A percentile compares a stretch with the other conserved stretches of the same genome.
phyloP scores from a whole-genome alignment of 2,888 invertebrate species.

The Venusia cambrica region DNA sequence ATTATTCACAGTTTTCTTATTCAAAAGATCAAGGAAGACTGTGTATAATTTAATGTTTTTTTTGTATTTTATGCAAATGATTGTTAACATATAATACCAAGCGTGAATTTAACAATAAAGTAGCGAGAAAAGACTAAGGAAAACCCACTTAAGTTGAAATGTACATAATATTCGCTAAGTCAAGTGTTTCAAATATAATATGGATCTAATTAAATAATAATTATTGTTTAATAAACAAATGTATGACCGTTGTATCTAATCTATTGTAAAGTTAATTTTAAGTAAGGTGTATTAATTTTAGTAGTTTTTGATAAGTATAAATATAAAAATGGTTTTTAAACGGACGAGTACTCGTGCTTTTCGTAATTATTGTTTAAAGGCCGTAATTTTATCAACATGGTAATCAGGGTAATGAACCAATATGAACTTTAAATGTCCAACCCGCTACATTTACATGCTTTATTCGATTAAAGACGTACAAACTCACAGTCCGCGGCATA shows the following conservation, averaged over 20 bases:
- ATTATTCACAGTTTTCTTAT: too few relatives aligned
- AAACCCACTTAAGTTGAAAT: conserved; percentile 56
- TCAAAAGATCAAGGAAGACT: too few relatives aligned
- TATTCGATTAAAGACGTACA: too few relatives aligned
- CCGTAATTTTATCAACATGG: conserved; percentile 47
- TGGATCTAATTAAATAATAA: conserved; percentile 35
- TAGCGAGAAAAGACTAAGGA: conserved; percentile 64
- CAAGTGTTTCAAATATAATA: conserved; percentile 54
- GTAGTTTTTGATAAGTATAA: conserved; percentile 80
- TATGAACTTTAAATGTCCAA: conserved; percentile 7
- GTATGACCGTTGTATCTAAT: conserved; percentile 71
- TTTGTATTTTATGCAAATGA: too few relatives aligned
- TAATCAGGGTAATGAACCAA: conserved; percentile 66
- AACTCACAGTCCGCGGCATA: too few relatives aligned
- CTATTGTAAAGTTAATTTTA: conserved; percentile 73
- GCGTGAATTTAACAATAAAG: conserved; percentile 75
- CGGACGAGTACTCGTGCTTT: conserved; percentile 58
- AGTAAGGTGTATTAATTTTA: conserved; percentile 63
- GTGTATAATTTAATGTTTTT: too few relatives aligned
- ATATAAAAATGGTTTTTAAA: conserved; percentile 60
- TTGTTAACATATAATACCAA: too few relatives aligned
- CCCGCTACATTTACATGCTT: conserved; percentile 1
- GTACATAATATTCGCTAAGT: conserved; percentile 45
- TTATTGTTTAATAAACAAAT: conserved; percentile 46
- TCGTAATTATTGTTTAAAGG: conserved; percentile 25